A percentile compares a stretch with the other conserved stretches of the same genome.
These are phyloP conservation scores for Ginglymostoma cirratum DNA, from an alignment of 2,113 vertebrate species.

Conservation along the genomic window DNA sequence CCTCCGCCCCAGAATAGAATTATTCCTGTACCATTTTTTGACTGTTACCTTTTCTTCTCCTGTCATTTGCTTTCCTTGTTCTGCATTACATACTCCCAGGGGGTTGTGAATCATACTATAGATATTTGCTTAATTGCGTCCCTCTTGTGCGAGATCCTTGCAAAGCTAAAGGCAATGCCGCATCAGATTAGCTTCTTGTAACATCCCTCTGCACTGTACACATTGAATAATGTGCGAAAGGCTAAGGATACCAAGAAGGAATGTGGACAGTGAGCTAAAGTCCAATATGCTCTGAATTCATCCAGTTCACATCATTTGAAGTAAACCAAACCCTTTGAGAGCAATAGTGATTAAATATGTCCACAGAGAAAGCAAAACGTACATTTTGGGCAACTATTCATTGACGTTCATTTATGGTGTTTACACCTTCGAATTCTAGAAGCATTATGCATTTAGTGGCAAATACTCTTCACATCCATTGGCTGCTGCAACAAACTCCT, in stretches of 20 bases:
- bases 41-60: background rate
- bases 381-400: background rate
- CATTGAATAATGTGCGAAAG: background rate
- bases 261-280: background rate
- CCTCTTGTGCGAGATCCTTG: background rate
- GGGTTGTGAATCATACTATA: background rate
- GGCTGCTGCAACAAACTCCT: background rate
- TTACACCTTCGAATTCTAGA: background rate
- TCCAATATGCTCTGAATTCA: conserved; percentile 4
- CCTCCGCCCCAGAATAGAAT: background rate
- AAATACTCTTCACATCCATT: background rate
- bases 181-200: conserved; percentile 24
- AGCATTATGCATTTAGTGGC: background rate
- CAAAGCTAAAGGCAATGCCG: background rate
- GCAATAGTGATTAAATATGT: background rate
- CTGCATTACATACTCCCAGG: background rate
- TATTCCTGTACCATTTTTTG: background rate
- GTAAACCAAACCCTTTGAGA: background rate
- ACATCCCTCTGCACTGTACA: background rate
- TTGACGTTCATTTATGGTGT: background rate
- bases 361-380: background rate
- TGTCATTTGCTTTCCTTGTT: background rate
- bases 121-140: conserved; percentile 23
- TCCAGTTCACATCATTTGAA: background rate
- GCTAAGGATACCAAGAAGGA: background rate